Evolutionary conservation across 2,797 vertebrate genomes (phyloP).

Genomic region (Pipistrellus pipistrellus): DNA sequence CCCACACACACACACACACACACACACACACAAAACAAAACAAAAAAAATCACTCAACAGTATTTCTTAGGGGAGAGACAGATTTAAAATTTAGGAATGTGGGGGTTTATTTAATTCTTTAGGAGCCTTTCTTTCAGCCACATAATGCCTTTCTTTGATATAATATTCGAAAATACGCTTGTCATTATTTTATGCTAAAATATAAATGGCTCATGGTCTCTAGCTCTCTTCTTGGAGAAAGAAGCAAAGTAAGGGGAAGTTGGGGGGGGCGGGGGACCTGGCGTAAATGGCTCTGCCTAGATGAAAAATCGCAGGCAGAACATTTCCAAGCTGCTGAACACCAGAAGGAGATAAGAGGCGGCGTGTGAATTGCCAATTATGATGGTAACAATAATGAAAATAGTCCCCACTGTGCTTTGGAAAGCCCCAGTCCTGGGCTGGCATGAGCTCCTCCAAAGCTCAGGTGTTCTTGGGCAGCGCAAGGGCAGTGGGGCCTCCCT

Average conservation of each 20-base stretch:
- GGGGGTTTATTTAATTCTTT: slow-evolving; percentile 59
- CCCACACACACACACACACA: too few relatives aligned
- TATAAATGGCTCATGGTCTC: neutral
- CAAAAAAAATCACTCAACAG: neutral
- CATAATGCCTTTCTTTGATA: slow-evolving; percentile 64
- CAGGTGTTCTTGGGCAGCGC: neutral
- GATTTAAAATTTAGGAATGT: slow-evolving; percentile 2
- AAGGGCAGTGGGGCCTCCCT: neutral
- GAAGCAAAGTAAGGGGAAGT: neutral
- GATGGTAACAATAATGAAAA: slow-evolving; percentile 57
- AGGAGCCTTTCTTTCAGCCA: slow-evolving; percentile 58
- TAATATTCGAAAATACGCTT: neutral
- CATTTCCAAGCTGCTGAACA: slow-evolving; percentile 68
- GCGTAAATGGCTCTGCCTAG: neutral
- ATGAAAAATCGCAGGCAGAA: slow-evolving; percentile 71
- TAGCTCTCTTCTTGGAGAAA: slow-evolving; percentile 23
- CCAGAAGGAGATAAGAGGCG: slow-evolving; percentile 75
- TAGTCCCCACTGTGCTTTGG: neutral
- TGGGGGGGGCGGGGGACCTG: neutral
- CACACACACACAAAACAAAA: neutral
- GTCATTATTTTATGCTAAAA: slow-evolving; percentile 42
- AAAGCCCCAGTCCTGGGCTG: slow-evolving; percentile 1
- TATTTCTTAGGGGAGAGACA: slow-evolving; percentile 37
- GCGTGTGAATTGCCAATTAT: slow-evolving; percentile 63
- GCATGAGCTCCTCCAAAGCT: neutral